A percentile compares a stretch with the other conserved stretches of the same genome.
phyloP scores from a whole-genome alignment of 2,888 invertebrate genomes.

The Cheilosia vernalis region DNA sequence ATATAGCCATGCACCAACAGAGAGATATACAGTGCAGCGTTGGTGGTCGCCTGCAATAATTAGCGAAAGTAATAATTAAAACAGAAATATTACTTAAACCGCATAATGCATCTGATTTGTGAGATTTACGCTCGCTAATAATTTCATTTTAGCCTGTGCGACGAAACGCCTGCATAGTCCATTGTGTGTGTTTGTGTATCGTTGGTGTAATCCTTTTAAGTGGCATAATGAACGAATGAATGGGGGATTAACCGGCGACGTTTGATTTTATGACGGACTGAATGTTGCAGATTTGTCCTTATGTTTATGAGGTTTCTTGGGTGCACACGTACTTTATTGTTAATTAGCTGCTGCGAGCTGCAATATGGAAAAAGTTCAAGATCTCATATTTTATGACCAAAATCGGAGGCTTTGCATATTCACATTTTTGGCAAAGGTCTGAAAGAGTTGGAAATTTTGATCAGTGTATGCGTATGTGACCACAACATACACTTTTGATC shows the following conservation, averaged over 20 bases:
- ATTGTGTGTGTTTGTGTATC: background rate
- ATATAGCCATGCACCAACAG: background rate
- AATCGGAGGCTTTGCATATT: too few species aligned
- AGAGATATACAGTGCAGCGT: background rate
- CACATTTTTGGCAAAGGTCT: too few species aligned
- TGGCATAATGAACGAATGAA: slow-evolving; percentile 52
- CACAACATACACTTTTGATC: too few species aligned
- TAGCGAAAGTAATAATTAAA: slow-evolving; percentile 72
- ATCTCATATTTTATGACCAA: too few species aligned
- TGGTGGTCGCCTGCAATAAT: slow-evolving; percentile 61
- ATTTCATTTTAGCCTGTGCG: slow-evolving; percentile 35
- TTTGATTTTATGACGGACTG: slow-evolving; percentile 59
- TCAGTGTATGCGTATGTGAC: too few species aligned
- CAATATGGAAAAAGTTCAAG: too few species aligned
- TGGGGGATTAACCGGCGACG: slow-evolving; percentile 43
- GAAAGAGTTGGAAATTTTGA: too few species aligned
- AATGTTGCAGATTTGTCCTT: slow-evolving; percentile 22
- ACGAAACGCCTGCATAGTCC: background rate
- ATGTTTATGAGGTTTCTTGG: slow-evolving; percentile 16
- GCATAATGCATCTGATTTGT: slow-evolving; percentile 68
- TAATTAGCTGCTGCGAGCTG: background rate
- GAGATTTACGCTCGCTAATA: slow-evolving; percentile 57
- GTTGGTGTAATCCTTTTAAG: slow-evolving; percentile 65
- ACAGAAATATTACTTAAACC: slow-evolving; percentile 67
- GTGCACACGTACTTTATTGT: background rate